Evolutionary conservation across 2,888 invertebrate genomes (phyloP).

Genomic region (Agriopis marginaria): DNA sequence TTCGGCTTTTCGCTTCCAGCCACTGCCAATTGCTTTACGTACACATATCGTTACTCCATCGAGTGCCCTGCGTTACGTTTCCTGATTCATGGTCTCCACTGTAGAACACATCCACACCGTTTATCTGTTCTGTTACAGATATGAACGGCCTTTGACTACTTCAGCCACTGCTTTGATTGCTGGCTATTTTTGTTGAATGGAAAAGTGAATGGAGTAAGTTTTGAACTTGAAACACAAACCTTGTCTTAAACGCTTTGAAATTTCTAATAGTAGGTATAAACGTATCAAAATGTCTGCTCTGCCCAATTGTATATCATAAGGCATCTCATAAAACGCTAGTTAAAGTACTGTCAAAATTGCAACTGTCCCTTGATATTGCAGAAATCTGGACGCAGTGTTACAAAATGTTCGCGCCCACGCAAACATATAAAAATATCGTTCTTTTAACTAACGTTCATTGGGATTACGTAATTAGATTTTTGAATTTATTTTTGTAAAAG

Average conservation of each 20-base stretch:
- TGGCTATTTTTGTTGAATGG: too few species aligned
- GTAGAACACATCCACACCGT: too few species aligned
- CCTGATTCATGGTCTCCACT: too few species aligned
- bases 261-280: not conserved
- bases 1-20: too few species aligned
- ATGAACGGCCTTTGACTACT: too few species aligned
- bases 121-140: too few species aligned
- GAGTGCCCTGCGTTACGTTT: too few species aligned
- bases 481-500: slow-evolving; percentile 31
- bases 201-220: too few species aligned
- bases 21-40: too few species aligned
- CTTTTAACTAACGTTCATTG: slow-evolving; percentile 51
- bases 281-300: not conserved
- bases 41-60: too few species aligned
- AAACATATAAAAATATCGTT: slow-evolving; percentile 68
- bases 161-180: too few species aligned
- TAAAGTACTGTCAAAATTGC: slow-evolving; percentile 15
- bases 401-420: slow-evolving; percentile 61
- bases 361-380: slow-evolving; percentile 62
- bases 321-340: not conserved
- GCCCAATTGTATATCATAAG: not conserved
- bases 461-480: slow-evolving; percentile 41
- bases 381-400: slow-evolving; percentile 58
- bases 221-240: too few species aligned
- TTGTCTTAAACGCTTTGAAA: not conserved